Evolutionary conservation across 2,113 vertebrate species (phyloP), one percentile per base, ranked within the genome.

Genomic region (Uropsilus gracilis): DNA sequence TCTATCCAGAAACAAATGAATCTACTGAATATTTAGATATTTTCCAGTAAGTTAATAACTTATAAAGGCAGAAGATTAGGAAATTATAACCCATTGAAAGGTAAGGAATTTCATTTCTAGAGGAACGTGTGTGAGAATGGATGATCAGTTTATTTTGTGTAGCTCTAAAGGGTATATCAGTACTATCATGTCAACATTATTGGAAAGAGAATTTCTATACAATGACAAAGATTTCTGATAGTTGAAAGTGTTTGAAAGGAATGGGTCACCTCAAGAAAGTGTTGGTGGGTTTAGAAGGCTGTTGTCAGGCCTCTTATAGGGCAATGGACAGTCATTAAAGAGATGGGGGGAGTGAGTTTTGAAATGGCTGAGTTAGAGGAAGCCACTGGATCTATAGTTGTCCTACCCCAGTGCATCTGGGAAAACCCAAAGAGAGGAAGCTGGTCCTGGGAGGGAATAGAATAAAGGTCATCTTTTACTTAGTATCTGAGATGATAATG

Each of bases 1-100:
- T 89, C 16, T 30, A 46, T 82, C 57, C 22, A 61, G 77, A 92
- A 89, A 92, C 42, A 81, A 92, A 28, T 73, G 44, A 53, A 86
- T 34, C 34, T 11, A 78, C 24, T 82, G 73, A 86, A 46, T 92
- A 77, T 72, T 77, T 89, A 90, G 57, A 24, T 39, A 10, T 66
- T 95, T 72, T 80, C 18, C 14, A 77, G 26, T 48, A 82, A 18
- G 34, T 28, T 6, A 26, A 42, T 76, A 72, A 75, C 77, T 89
- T 59, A 64, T 81, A 90, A 87, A 18, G 4, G 8, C 13, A 72
- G 13, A 94, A 1, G 34, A 22, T 59, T 44, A 76, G 28, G 87
- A 91, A 90, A 92, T 14, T 1, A 37, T 66, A 85, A 39, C 4
- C 46, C 68, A 63, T 68, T 37, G 59, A 87, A 84, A 83, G 20